phyloP scores from a whole-genome alignment of 1,140 invertebrate species.

The Anthonomus grandis region DNA sequence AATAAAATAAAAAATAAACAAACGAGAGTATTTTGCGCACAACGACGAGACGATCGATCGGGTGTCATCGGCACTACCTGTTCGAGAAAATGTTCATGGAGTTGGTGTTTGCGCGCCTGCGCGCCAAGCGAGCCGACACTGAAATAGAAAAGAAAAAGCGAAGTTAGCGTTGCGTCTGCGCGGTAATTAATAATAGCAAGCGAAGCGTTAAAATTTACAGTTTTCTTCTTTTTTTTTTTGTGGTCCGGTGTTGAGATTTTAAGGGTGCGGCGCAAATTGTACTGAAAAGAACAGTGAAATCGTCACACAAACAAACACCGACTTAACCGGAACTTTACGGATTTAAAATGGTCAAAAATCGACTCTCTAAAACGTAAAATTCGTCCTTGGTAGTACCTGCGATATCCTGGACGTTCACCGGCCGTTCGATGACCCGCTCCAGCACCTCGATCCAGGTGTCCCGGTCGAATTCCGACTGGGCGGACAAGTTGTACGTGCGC shows the following conservation, averaged over 20 bases:
- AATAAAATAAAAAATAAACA: too few species aligned
- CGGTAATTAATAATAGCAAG: background rate
- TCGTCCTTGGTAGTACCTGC: constrained; percentile 65
- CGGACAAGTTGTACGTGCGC: constrained; percentile 77
- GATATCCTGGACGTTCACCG: constrained; percentile 75
- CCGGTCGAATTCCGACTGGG: constrained; percentile 71
- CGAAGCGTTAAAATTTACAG: background rate
- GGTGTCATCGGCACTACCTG: constrained; percentile 52
- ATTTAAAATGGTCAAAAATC: background rate
- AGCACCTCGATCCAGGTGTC: constrained; percentile 77
- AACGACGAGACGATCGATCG: constrained; percentile 13
- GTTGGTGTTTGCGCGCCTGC: constrained; percentile 67
- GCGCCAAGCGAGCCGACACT: constrained; percentile 68
- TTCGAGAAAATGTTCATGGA: constrained; percentile 70
- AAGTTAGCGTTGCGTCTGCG: background rate
- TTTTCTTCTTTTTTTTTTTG: background rate
- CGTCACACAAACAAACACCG: background rate
- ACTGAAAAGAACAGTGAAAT: too few species aligned
- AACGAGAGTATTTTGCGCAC: too few species aligned
- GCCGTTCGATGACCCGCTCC: constrained; percentile 70
- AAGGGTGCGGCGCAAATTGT: too few species aligned
- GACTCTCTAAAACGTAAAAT: too few species aligned
- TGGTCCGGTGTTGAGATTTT: background rate
- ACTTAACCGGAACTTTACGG: background rate
- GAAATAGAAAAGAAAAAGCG: constrained; percentile 47